A percentile compares a stretch with the other conserved stretches of the same genome.
Conservation (phyloP, 2,797 vertebrate genomes). For the Parotocinclus haroldoi region DNA sequence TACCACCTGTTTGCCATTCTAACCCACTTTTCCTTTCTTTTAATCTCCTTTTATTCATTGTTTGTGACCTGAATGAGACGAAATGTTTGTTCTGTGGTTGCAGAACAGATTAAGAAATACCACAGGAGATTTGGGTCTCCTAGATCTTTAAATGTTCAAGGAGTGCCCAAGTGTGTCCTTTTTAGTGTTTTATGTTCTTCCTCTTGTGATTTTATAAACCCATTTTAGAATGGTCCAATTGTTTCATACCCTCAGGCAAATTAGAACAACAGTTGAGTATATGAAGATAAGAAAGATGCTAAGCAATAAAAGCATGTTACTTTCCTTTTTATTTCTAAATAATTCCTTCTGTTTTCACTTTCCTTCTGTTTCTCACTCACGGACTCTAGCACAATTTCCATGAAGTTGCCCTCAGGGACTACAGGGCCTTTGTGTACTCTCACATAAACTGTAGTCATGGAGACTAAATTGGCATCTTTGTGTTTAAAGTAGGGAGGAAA, state of each 20-base stretch:
- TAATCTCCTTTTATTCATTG: neutral
- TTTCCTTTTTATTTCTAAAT: neutral
- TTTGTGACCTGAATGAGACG: neutral
- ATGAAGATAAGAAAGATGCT: too few species aligned
- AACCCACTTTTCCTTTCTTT: neutral
- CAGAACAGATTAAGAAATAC: neutral
- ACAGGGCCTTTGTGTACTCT: slow-evolving; percentile 59
- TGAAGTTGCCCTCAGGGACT: slow-evolving; percentile 51
- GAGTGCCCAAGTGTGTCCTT: neutral
- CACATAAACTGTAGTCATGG: slow-evolving; percentile 62
- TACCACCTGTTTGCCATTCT: neutral
- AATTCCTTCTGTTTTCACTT: too few species aligned
- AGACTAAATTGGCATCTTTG: slow-evolving; percentile 55
- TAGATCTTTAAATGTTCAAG: neutral
- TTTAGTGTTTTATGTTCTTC: neutral
- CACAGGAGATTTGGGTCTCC: slow-evolving; percentile 5
- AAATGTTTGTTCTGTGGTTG: neutral
- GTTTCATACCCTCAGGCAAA: too few species aligned
- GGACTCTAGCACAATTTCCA: slow-evolving; percentile 33
- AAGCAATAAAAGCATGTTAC: neutral
- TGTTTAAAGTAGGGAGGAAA: neutral
- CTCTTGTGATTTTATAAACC: too few species aligned
- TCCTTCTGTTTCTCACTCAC: neutral
- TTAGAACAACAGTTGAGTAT: too few species aligned
- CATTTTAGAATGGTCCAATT: neutral